phyloP scores from a whole-genome alignment of 2,888 invertebrate genomes.

The Zele albiditarsus region DNA sequence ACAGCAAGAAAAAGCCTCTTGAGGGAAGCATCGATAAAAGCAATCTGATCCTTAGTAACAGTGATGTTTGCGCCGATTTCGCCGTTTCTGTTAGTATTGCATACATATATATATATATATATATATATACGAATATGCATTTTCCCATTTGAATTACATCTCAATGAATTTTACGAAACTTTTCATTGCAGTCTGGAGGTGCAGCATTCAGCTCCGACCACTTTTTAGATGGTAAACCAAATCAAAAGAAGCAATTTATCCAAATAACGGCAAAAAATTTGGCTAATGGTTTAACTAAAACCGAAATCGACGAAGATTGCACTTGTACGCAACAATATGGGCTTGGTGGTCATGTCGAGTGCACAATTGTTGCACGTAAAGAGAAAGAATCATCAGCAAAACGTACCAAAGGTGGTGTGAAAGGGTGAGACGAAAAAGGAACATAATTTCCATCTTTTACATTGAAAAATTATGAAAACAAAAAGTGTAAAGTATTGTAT shows the following conservation, averaged over 20 bases:
- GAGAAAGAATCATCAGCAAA: conserved; percentile 60
- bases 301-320: conserved; percentile 69
- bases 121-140: too few species aligned
- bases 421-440: conserved; percentile 42
- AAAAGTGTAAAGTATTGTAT: conserved; percentile 56
- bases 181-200: conserved; percentile 76
- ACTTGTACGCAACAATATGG: conserved; percentile 63
- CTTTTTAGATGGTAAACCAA: conserved; percentile 75
- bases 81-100: conserved; percentile 76
- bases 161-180: too few species aligned
- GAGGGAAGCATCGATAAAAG: conserved; percentile 76
- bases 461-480: conserved; percentile 55
- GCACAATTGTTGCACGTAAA: conserved; percentile 67
- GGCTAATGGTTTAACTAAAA: conserved; percentile 62
- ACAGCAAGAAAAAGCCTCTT: conserved; percentile 78
- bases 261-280: conserved; percentile 72
- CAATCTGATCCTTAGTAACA: conserved; percentile 74
- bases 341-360: conserved; percentile 59
- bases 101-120: too few species aligned
- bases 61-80: conserved; percentile 81
- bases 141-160: too few species aligned
- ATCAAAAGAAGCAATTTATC: conserved; percentile 78
- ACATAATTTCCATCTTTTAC: conserved; percentile 39
- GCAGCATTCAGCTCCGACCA: conserved; percentile 79
- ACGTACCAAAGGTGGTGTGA: conserved; percentile 56